A percentile compares a stretch with the other conserved stretches of the same genome.
phyloP scores from a whole-genome alignment of 2,888 invertebrate species.

The Orthosia incerta region DNA sequence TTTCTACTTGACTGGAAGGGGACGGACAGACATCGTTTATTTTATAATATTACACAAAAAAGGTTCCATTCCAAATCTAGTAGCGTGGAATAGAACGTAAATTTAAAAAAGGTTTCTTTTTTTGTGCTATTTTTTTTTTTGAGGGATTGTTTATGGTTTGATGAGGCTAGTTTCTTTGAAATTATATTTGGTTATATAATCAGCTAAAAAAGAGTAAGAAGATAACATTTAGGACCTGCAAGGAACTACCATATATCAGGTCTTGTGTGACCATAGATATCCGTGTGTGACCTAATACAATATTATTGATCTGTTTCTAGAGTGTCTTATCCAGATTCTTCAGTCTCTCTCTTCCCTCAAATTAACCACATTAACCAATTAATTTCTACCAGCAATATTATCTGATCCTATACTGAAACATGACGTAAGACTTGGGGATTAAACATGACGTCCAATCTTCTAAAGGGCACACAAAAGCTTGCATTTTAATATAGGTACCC shows the following conservation, averaged over 20 bases:
- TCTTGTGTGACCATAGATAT: not conserved
- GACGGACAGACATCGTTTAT: conserved; percentile 26
- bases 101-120: conserved; percentile 23
- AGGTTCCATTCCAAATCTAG: conserved; percentile 39
- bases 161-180: conserved; percentile 11
- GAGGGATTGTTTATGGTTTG: conserved; percentile 28
- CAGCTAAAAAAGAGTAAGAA: not conserved
- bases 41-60: conserved; percentile 46
- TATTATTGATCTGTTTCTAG: not conserved
- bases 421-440: not conserved
- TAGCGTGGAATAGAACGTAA: conserved; percentile 59
- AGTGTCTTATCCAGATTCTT: not conserved
- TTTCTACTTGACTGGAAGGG: conserved; percentile 39
- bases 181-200: not conserved
- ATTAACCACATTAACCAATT: too few species aligned
- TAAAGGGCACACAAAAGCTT: not conserved
- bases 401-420: not conserved
- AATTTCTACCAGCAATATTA: not conserved
- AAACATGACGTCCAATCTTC: not conserved
- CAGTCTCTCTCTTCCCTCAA: not conserved
- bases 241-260: not conserved
- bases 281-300: not conserved
- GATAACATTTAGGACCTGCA: not conserved
- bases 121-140: conserved; percentile 18
- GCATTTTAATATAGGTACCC: not conserved